A percentile compares a stretch with the other conserved stretches of the same genome.
Conservation (phyloP, 2,888 invertebrate genomes). For the Drosophila anomalata region DNA sequence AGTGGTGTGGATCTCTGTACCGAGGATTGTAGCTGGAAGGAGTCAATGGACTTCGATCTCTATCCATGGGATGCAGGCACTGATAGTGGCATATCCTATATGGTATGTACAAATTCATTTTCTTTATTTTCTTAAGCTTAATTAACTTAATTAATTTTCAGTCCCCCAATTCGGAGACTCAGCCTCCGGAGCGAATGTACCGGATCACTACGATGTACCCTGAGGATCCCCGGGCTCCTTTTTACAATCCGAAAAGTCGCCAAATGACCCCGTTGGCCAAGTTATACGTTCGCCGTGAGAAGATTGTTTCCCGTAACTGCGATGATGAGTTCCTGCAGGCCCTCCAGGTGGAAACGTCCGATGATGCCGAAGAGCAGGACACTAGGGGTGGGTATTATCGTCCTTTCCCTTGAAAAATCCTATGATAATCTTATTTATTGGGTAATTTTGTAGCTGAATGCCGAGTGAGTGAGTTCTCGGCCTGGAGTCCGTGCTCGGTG, state of each 20-base stretch:
- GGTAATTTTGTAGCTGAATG: constrained; percentile 88
- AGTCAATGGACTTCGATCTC: constrained; percentile 91
- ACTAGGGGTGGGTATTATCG: constrained; percentile 86
- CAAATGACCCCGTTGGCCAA: constrained; percentile 93
- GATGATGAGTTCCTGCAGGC: constrained; percentile 87
- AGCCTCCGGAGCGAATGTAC: constrained; percentile 92
- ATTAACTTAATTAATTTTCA: background rate
- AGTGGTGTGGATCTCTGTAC: constrained; percentile 94
- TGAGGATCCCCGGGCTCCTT: constrained; percentile 95
- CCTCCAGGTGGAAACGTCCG: constrained; percentile 87
- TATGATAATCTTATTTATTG: rapidly evolving
- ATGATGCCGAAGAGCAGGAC: constrained; percentile 88
- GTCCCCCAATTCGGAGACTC: constrained; percentile 91
- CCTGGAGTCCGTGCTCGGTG: constrained; percentile 93
- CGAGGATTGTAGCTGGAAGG: constrained; percentile 96
- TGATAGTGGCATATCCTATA: constrained; percentile 95
- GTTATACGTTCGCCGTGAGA: constrained; percentile 90
- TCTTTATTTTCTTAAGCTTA: background rate
- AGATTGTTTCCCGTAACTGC: constrained; percentile 90
- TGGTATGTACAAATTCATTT: constrained; percentile 85
- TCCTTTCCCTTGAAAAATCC: no score
- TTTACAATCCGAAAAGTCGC: constrained; percentile 89
- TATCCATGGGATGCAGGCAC: constrained; percentile 98
- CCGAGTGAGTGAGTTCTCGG: constrained; percentile 89
- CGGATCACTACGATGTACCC: constrained; percentile 96